Conservation (phyloP, 2,797 vertebrate species). For the Alfaro cultratus region DNA sequence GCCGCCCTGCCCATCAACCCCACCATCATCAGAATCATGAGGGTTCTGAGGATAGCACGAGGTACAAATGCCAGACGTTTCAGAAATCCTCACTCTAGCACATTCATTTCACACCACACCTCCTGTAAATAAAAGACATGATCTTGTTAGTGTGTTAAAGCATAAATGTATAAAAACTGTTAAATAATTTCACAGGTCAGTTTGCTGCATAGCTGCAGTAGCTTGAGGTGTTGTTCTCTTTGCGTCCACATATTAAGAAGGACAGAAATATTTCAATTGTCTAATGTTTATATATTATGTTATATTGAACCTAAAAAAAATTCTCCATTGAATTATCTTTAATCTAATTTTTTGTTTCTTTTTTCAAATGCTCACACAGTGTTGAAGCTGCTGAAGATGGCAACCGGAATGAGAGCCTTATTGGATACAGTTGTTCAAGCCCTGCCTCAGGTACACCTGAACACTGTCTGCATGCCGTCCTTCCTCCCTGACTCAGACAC, state of each 20-base stretch:
- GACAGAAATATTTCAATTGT: constrained; percentile 60
- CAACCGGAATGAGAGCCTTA: constrained; percentile 95
- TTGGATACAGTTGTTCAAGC: constrained; percentile 98
- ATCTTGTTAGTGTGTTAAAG: constrained; percentile 3
- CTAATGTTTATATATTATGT: constrained; percentile 58
- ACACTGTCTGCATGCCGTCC: not conserved
- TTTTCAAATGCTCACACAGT: constrained; percentile 63
- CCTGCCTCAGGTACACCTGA: constrained; percentile 89
- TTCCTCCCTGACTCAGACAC: constrained; percentile 6
- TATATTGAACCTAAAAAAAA: constrained; percentile 60
- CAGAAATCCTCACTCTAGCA: not conserved
- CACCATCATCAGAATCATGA: constrained; percentile 98
- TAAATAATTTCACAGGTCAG: constrained; percentile 6
- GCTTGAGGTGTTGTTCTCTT: not conserved
- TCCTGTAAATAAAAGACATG: constrained; percentile 12
- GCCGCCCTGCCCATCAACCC: constrained; percentile 96
- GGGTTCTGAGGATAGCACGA: constrained; percentile 92
- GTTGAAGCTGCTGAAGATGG: constrained; percentile 86
- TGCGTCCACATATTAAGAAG: constrained; percentile 31
- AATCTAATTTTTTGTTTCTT: constrained; percentile 2
- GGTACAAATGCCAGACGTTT: constrained; percentile 72
- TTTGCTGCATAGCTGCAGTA: constrained; percentile 3
- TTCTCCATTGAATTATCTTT: constrained; percentile 42
- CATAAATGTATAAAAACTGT: constrained; percentile 9
- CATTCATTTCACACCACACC: not conserved